Percentiles rank a stretch among this genome's conserved stretches.
Conservation (phyloP, 2,113 vertebrate genomes). For the Collichthys lucidus region DNA sequence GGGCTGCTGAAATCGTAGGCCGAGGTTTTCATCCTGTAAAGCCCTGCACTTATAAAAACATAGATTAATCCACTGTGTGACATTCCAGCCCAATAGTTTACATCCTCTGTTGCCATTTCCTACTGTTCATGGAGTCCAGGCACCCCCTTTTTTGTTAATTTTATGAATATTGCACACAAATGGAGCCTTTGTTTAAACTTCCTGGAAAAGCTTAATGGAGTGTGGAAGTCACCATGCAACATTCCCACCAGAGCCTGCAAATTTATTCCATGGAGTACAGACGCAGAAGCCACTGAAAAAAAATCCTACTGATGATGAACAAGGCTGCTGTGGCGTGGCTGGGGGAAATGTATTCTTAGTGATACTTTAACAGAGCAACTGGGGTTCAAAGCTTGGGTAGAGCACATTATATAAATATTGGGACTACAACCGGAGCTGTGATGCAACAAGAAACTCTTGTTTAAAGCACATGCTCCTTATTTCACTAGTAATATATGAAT, state of each 20-base stretch:
- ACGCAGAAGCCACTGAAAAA: constrained; percentile 33
- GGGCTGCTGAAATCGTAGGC: constrained; percentile 41
- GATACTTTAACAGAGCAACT: constrained; percentile 27
- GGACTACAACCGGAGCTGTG: not conserved
- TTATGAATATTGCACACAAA: constrained; percentile 65
- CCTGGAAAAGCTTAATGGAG: constrained; percentile 70
- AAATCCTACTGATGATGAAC: constrained; percentile 44
- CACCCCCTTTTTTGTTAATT: constrained; percentile 27
- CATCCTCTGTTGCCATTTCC: constrained; percentile 55
- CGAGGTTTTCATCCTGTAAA: constrained; percentile 62
- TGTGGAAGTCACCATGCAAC: constrained; percentile 51
- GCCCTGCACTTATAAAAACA: constrained; percentile 33
- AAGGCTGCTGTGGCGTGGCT: constrained; percentile 42
- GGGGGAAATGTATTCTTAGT: constrained; percentile 30
- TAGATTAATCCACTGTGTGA: constrained; percentile 66
- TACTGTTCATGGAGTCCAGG: constrained; percentile 50
- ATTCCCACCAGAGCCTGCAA: constrained; percentile 55
- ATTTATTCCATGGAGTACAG: constrained; percentile 56
- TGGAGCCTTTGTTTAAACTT: constrained; percentile 65
- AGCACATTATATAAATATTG: constrained; percentile 30
- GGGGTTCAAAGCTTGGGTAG: constrained; percentile 31
- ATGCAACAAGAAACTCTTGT: constrained; percentile 15
- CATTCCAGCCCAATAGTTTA: constrained; percentile 61
- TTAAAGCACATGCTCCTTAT: constrained; percentile 2
- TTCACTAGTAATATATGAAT: constrained; percentile 1